Percentiles rank a stretch among this genome's conserved stretches.
These are phyloP conservation scores for Hydrolagus affinis DNA, from an alignment of 2,113 vertebrate species.

Conservation along the genomic window DNA sequence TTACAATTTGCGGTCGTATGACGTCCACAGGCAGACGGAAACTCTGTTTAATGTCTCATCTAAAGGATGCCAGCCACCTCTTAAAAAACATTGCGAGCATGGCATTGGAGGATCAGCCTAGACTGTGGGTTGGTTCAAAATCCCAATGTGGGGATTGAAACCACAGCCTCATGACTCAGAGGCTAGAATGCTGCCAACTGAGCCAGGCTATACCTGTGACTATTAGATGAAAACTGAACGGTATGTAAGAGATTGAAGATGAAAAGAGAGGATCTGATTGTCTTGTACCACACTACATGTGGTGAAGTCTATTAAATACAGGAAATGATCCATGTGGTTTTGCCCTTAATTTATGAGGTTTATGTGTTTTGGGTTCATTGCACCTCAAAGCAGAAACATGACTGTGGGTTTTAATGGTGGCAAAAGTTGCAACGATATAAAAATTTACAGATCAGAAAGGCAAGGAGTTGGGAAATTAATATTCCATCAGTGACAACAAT, in stretches of 20 bases:
- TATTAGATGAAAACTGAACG: background rate
- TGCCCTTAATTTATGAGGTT: background rate
- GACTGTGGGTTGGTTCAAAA: too few species aligned
- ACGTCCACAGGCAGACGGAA: too few species aligned
- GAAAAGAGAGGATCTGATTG: background rate
- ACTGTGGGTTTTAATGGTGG: background rate
- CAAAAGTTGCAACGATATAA: constrained; percentile 10
- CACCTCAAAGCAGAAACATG: background rate
- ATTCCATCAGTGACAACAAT: background rate
- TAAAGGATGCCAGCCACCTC: too few species aligned
- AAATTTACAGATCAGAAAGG: background rate
- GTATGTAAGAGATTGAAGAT: background rate
- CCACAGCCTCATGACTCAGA: background rate
- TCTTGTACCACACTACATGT: background rate
- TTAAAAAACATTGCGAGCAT: too few species aligned
- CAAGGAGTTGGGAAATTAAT: constrained; percentile 7
- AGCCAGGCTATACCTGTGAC: background rate
- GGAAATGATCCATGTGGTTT: background rate
- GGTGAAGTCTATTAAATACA: constrained; percentile 3
- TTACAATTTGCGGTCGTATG: too few species aligned
- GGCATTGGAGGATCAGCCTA: too few species aligned
- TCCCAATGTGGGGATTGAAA: background rate
- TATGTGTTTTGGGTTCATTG: background rate
- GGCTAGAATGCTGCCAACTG: background rate
- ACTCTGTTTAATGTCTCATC: too few species aligned